These are phyloP conservation scores for Sinocyclocheilus grahami DNA, from an alignment of 2,113 vertebrate genomes.

Conservation along the genomic window DNA sequence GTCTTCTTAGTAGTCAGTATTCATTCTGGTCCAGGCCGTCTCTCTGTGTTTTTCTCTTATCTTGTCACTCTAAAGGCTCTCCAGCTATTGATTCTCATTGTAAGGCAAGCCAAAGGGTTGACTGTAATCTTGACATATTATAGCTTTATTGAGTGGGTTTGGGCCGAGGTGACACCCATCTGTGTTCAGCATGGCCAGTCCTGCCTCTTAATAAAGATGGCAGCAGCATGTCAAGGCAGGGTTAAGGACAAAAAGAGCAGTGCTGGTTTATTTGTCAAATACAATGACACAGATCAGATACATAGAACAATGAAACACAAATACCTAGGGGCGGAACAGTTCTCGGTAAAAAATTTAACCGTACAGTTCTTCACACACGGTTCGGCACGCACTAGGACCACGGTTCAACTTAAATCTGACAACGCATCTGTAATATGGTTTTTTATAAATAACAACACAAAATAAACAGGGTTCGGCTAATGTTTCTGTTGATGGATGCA, in stretches of 20 bases:
- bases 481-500: too few species aligned
- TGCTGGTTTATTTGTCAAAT: neutral
- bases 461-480: too few species aligned
- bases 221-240: neutral
- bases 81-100: constrained; percentile 56
- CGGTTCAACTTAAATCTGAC: too few species aligned
- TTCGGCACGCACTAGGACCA: too few species aligned
- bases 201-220: constrained; percentile 13
- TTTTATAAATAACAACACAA: too few species aligned
- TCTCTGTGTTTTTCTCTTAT: constrained; percentile 53
- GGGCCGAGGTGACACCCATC: constrained; percentile 27
- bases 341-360: too few species aligned
- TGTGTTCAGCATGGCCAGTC: constrained; percentile 4
- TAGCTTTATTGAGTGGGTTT: constrained; percentile 55
- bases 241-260: neutral
- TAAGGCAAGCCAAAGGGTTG: constrained; percentile 36
- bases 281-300: neutral
- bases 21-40: constrained; percentile 27
- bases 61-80: constrained; percentile 52
- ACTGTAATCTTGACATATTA: constrained; percentile 51
- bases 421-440: too few species aligned
- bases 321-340: neutral
- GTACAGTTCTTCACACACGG: too few species aligned
- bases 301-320: neutral
- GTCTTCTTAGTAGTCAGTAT: constrained; percentile 17